Percentiles rank a stretch among this genome's conserved stretches.
Evolutionary conservation across 2,888 invertebrate genomes (phyloP).

Genomic region (Parnassius apollo): DNA sequence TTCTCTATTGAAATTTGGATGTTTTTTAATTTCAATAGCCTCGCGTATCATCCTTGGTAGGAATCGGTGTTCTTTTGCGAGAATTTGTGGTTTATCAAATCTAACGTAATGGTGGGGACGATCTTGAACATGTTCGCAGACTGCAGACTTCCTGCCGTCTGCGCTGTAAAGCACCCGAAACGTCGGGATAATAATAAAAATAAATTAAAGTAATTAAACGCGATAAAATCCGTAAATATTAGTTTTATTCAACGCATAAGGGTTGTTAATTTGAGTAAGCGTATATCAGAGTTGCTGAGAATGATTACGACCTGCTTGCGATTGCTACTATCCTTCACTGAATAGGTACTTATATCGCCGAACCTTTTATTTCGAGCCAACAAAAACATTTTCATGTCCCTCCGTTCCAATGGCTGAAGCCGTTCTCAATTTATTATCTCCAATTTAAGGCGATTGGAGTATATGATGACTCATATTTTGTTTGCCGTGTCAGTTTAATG

Average conservation of each 20-base stretch:
- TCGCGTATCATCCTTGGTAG: no score
- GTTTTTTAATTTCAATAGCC: no score
- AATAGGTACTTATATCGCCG: slow-evolving; percentile 49
- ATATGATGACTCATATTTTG: slow-evolving; percentile 44
- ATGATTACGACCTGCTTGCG: slow-evolving; percentile 52
- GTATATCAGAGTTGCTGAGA: slow-evolving; percentile 48
- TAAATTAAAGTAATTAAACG: no score
- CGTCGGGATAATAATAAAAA: no score
- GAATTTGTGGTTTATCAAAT: no score
- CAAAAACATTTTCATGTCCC: slow-evolving; percentile 31
- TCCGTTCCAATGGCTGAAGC: slow-evolving; percentile 20
- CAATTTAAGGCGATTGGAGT: slow-evolving; percentile 50
- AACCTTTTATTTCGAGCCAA: slow-evolving; percentile 30
- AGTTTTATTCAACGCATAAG: slow-evolving; percentile 50
- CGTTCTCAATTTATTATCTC: slow-evolving; percentile 52
- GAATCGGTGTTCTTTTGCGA: no score
- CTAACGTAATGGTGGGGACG: no score
- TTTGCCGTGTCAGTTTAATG: slow-evolving; percentile 52
- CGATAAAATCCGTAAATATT: no score
- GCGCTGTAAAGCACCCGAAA: no score
- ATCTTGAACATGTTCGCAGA: no score
- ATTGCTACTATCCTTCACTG: slow-evolving; percentile 49
- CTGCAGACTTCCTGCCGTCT: no score
- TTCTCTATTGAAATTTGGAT: no score
- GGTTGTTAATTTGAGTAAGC: slow-evolving; percentile 63